Conservation (phyloP, 2,888 invertebrate species). For the Tricholauxania praeusta region DNA sequence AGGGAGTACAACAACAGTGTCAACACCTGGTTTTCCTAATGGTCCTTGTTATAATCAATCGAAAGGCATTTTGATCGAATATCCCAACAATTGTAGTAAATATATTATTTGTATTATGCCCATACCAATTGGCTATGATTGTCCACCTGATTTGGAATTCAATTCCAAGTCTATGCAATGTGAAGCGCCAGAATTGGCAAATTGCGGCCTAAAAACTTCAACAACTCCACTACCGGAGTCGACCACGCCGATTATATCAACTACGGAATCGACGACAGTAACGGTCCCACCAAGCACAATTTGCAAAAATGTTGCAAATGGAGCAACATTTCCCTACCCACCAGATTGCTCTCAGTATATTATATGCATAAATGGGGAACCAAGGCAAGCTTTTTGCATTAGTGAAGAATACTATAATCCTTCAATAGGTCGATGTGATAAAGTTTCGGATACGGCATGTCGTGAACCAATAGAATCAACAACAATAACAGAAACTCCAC, state of each 20-base stretch:
- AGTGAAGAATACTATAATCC: constrained; percentile 31
- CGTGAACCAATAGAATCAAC: background rate
- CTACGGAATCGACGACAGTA: constrained; percentile 35
- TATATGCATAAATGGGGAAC: constrained; percentile 26
- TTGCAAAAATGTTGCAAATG: constrained; percentile 25
- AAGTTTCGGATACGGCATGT: constrained; percentile 27
- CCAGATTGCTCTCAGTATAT: constrained; percentile 33
- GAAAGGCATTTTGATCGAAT: constrained; percentile 49
- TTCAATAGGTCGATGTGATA: constrained; percentile 16
- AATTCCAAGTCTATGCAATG: constrained; percentile 51
- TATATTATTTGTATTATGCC: constrained; percentile 51
- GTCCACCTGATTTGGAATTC: constrained; percentile 70
- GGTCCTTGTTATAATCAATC: constrained; percentile 47
- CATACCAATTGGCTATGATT: constrained; percentile 69
- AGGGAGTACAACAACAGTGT: background rate
- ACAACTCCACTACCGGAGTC: constrained; percentile 31
- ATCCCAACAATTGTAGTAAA: constrained; percentile 56
- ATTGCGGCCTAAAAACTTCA: constrained; percentile 60
- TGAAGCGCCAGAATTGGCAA: constrained; percentile 52
- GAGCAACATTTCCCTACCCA: constrained; percentile 13
- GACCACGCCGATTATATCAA: constrained; percentile 41
- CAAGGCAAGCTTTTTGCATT: constrained; percentile 2
- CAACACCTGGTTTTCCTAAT: constrained; percentile 29
- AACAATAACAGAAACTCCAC: background rate
- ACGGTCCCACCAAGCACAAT: constrained; percentile 25